Percentiles rank a stretch among this genome's conserved stretches.
Evolutionary conservation across 2,888 invertebrate genomes (phyloP).

Genomic region (Apodemia duryi): DNA sequence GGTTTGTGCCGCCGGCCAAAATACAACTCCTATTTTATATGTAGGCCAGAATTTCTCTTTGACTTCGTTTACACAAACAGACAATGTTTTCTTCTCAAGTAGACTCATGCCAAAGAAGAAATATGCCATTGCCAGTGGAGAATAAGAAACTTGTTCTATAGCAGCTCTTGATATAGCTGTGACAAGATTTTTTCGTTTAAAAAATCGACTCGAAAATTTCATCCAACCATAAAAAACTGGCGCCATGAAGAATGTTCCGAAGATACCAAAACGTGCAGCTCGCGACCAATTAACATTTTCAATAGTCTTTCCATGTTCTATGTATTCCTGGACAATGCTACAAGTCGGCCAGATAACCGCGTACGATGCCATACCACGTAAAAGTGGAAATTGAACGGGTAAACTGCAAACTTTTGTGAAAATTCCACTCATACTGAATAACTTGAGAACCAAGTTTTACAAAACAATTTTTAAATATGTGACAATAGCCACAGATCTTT

Average conservation of each 20-base stretch:
- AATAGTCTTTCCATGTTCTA: conserved; percentile 47
- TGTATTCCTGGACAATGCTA: conserved; percentile 82
- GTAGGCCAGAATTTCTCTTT: conserved; percentile 85
- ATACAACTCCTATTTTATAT: conserved; percentile 82
- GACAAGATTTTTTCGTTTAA: conserved; percentile 43
- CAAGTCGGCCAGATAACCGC: conserved; percentile 85
- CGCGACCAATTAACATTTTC: conserved; percentile 75
- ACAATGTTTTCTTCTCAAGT: conserved; percentile 82
- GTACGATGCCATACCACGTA: conserved; percentile 84
- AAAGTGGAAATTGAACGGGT: conserved; percentile 60
- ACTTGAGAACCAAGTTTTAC: not conserved
- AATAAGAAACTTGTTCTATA: conserved; percentile 85
- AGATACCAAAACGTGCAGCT: conserved; percentile 84
- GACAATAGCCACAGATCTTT: not conserved
- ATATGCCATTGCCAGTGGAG: conserved; percentile 84
- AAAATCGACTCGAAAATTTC: conserved; percentile 60
- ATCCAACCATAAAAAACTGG: conserved; percentile 89
- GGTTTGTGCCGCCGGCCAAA: conserved; percentile 87
- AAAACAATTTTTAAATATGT: not conserved
- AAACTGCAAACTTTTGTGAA: conserved; percentile 65
- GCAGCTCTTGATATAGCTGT: conserved; percentile 57
- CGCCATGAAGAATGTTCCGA: conserved; percentile 87
- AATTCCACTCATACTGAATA: not conserved
- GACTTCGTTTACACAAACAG: conserved; percentile 82
- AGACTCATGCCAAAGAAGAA: conserved; percentile 88